These are phyloP conservation scores for Lampris incognitus DNA, from an alignment of 2,113 vertebrate genomes.

Conservation along the genomic window DNA sequence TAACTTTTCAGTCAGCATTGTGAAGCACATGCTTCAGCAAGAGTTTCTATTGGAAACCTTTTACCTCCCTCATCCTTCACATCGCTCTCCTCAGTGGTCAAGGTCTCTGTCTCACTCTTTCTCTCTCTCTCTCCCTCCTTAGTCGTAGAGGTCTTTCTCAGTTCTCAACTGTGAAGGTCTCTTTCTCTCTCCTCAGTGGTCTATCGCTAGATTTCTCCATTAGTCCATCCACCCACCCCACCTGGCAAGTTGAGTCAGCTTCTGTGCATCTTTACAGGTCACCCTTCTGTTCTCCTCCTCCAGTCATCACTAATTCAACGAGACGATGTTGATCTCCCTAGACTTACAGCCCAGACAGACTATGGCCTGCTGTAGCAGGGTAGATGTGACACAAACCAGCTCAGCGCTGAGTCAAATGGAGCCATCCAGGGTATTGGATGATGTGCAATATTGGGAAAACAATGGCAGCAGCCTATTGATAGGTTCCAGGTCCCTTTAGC, in stretches of 20 bases:
- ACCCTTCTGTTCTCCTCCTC: constrained; percentile 35
- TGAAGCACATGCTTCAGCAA: neutral
- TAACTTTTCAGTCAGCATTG: constrained; percentile 25
- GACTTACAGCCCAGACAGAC: constrained; percentile 20
- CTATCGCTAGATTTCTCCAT: constrained; percentile 18
- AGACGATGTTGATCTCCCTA: constrained; percentile 9
- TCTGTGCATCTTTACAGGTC: constrained; percentile 41
- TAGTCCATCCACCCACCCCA: neutral
- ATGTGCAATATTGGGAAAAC: constrained; percentile 35
- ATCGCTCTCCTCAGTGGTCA: neutral
- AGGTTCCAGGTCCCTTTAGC: neutral
- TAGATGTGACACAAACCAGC: constrained; percentile 2
- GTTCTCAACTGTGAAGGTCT: too few relatives aligned
- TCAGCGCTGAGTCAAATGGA: constrained; percentile 40
- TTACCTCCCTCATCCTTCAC: neutral
- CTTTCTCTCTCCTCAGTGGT: neutral
- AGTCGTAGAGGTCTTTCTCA: too few relatives aligned
- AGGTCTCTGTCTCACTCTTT: neutral
- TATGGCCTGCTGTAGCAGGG: constrained; percentile 38
- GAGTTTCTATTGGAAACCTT: constrained; percentile 23
- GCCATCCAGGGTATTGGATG: constrained; percentile 15
- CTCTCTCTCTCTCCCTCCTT: too few relatives aligned
- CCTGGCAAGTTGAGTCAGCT: constrained; percentile 36
- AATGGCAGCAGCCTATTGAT: constrained; percentile 40
- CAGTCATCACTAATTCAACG: constrained; percentile 52